These are phyloP conservation scores for Melanotaenia maccullochi DNA, from an alignment of 2,797 vertebrate species.

Conservation along the genomic window DNA sequence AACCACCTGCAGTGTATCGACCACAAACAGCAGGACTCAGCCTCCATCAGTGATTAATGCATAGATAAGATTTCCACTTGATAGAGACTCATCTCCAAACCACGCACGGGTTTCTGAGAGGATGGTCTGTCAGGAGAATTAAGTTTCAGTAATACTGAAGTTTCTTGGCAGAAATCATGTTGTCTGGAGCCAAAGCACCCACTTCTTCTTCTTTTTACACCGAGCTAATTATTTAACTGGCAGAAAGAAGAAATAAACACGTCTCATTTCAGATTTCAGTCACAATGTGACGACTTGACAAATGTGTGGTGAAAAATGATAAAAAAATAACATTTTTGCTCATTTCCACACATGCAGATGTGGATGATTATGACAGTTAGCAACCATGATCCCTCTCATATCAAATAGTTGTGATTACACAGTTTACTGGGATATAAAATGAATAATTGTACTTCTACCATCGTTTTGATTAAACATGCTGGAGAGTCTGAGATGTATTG, in stretches of 20 bases:
- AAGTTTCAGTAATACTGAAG: conserved; percentile 13
- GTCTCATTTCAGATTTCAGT: background rate
- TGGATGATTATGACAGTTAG: too few species aligned
- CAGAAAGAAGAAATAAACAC: conserved; percentile 8
- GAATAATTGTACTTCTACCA: too few species aligned
- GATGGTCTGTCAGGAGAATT: conserved; percentile 11
- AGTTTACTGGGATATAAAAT: too few species aligned
- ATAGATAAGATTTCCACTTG: conserved; percentile 58
- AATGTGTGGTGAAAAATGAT: too few species aligned
- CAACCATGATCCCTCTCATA: too few species aligned
- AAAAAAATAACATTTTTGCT: too few species aligned
- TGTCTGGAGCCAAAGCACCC: conserved; percentile 14
- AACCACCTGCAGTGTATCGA: conserved; percentile 64
- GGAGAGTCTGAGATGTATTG: too few species aligned
- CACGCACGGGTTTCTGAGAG: background rate
- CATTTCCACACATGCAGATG: too few species aligned
- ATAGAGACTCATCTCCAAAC: conserved; percentile 29
- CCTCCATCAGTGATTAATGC: conserved; percentile 63
- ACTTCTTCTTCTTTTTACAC: background rate
- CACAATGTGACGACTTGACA: background rate
- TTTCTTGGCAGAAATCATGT: conserved; percentile 32
- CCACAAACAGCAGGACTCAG: conserved; percentile 58
- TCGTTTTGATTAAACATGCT: too few species aligned
- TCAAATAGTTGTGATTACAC: too few species aligned
- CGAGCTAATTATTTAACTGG: conserved; percentile 13